Conservation (phyloP, 2,113 vertebrate genomes). For the Passer montanus region DNA sequence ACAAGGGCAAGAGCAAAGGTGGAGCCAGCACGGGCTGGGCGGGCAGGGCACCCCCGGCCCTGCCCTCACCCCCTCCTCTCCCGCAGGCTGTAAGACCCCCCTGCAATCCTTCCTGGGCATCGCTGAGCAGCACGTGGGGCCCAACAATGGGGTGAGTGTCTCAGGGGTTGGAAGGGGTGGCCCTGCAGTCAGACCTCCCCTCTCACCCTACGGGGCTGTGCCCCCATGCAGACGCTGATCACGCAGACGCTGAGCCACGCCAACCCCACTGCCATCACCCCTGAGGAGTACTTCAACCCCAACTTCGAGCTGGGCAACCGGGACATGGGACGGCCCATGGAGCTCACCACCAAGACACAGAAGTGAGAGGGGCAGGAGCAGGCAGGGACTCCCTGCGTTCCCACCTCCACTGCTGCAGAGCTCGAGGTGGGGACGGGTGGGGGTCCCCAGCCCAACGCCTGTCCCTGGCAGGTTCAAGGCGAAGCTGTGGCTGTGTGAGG, state of each 20-base stretch:
- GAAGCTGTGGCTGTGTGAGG: constrained; percentile 96
- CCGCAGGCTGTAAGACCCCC: constrained; percentile 90
- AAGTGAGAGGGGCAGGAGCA: constrained; percentile 78
- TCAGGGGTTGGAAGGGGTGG: background rate
- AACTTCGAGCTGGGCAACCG: constrained; percentile 81
- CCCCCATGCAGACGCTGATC: constrained; percentile 81
- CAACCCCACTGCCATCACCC: constrained; percentile 91
- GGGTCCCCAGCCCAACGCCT: background rate
- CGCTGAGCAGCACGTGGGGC: constrained; percentile 94
- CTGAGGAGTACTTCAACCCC: constrained; percentile 97
- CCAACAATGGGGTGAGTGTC: constrained; percentile 88
- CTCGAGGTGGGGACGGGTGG: accelerated
- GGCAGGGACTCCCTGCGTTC: background rate
- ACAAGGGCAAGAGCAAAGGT: constrained; percentile 97
- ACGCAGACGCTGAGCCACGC: constrained; percentile 91
- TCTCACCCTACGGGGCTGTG: background rate
- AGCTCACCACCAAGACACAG: constrained; percentile 98
- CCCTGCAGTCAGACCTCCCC: background rate
- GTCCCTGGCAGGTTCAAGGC: constrained; percentile 89
- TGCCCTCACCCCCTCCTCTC: constrained; percentile 4
- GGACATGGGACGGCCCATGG: constrained; percentile 93
- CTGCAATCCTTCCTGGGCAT: constrained; percentile 97
- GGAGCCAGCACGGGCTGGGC: background rate
- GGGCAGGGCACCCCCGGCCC: background rate
- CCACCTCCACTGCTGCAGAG: background rate